Base-by-base conservation (phyloP, 2,113 vertebrate genomes). In the Melierax canorus region DNA sequence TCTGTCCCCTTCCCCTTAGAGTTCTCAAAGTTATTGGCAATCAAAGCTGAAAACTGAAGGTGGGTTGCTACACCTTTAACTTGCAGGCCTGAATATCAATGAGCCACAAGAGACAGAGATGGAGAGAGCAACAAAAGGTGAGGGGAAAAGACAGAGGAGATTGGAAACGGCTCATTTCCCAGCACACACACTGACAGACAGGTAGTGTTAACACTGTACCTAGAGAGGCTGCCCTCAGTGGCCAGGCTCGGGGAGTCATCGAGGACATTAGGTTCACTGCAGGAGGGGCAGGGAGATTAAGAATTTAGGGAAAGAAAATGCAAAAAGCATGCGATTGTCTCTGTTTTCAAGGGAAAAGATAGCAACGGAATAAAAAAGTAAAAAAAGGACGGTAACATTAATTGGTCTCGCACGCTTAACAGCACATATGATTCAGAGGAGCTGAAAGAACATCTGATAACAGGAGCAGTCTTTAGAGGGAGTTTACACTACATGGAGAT, bases 191-290 rank as follows among this genome's bases (percentile, higher is more conserved):
- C 97, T 94, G 98, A 98, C 97, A 98, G 86, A 98, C 98, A 98
- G 98, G 98, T 98, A 98, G 98, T 98, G 83, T 98, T 98, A 94
- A 98, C 99, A 99, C 99, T 99, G 99, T 99, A 99, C 99, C 99
- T 99, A 99, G 99, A 99, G 98, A 99, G 99, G 99, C 98, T 99
- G 99, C 99, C 99, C 99, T 99, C 99, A 96, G 99, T 99, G 98
- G 99, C 99, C 98, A 99, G 99, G 98, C 99, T 99, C 98, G 99
- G 99, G 99, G 99, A 99, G 98, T 99, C 99, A 99, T 99, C 99
- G 99, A 99, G 99, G 99, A 99, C 99, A 99, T 99, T 99, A 99
- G 99, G 99, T 99, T 99, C 99, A 99, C 99, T 99, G 99, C 98
- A 98, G 99, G 99, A 98, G 98, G 98, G 98, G 99, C 98, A 98